Evolutionary conservation across 2,113 vertebrate genomes (phyloP).

Genomic region (Pelecanus crispus): DNA sequence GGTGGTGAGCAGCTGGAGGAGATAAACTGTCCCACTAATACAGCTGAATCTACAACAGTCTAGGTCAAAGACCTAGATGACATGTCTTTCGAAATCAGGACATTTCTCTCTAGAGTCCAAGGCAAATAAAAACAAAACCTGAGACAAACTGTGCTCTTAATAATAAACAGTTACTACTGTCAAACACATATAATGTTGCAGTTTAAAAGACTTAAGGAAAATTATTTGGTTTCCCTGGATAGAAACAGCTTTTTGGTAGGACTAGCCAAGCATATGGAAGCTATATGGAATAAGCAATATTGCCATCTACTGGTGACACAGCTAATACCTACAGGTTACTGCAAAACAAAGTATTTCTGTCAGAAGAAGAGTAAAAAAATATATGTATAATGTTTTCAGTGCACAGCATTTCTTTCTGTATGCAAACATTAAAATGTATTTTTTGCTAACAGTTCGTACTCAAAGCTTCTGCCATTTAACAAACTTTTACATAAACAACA

Average conservation of each 20-base stretch:
- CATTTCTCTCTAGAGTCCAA: background rate
- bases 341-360: background rate
- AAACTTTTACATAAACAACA: background rate
- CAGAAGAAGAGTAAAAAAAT: background rate
- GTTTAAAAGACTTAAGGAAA: background rate
- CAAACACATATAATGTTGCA: background rate
- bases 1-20: background rate
- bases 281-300: background rate
- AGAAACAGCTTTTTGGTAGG: background rate
- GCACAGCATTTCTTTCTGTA: background rate
- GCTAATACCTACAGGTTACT: background rate
- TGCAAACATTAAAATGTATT: background rate
- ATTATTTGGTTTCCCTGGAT: background rate
- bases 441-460: background rate
- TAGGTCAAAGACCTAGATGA: background rate
- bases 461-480: background rate
- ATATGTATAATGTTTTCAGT: background rate
- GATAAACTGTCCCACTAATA: background rate
- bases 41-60: background rate
- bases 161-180: background rate
- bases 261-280: background rate
- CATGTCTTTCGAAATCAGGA: rapidly evolving
- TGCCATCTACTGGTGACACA: slow-evolving; percentile 41
- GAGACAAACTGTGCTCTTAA: background rate
- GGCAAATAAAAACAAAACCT: background rate